These are phyloP conservation scores for Taeniopygia guttata DNA, from an alignment of 2,797 vertebrate genomes.

Conservation along the genomic window DNA sequence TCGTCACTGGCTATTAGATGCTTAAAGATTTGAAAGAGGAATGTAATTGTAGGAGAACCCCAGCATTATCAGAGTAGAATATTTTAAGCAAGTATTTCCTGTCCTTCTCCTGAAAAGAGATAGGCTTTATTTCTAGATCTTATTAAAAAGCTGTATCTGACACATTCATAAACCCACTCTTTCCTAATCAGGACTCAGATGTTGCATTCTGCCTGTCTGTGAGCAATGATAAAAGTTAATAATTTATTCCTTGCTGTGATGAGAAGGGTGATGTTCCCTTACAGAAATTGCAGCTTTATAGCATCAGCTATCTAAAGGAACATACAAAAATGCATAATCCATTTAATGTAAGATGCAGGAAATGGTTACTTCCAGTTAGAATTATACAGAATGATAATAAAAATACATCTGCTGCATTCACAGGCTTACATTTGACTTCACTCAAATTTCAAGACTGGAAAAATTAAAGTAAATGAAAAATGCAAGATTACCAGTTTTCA, in stretches of 20 bases:
- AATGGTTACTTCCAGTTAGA: neutral
- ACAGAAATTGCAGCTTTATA: neutral
- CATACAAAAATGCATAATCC: neutral
- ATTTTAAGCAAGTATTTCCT: neutral
- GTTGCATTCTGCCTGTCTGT: neutral
- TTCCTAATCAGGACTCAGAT: neutral
- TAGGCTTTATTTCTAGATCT: neutral
- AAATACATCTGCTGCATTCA: neutral
- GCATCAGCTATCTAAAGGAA: neutral
- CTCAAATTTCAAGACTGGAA: neutral
- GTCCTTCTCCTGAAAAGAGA: neutral
- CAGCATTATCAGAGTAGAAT: neutral
- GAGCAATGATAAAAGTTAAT: neutral
- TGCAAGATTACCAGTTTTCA: neutral
- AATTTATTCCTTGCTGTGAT: neutral
- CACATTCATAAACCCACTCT: neutral
- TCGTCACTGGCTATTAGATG: slow-evolving; percentile 13
- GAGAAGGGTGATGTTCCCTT: neutral
- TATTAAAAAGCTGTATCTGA: neutral
- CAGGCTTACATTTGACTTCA: neutral
- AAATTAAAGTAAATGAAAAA: neutral
- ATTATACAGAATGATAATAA: neutral
- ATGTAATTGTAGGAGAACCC: neutral
- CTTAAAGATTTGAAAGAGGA: slow-evolving; percentile 11
- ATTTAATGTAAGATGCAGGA: neutral